Percentiles rank a stretch among this genome's conserved stretches.
Conservation (phyloP, 2,113 vertebrate species). For the Sinocyclocheilus anshuiensis region DNA sequence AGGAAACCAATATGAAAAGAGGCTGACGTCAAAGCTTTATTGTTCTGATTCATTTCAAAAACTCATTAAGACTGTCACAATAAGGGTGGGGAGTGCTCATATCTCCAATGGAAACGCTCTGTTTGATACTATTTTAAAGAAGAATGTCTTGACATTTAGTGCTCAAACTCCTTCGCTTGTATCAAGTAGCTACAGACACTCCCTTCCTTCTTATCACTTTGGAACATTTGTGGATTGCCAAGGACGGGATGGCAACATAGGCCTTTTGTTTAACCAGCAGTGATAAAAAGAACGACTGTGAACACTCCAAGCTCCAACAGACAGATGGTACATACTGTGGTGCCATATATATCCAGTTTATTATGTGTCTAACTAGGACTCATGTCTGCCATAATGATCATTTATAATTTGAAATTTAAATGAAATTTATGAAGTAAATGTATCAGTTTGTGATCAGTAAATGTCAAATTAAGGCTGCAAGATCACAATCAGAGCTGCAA, state of each 20-base stretch:
- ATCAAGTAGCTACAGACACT: slow-evolving; percentile 27
- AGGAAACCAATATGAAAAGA: not conserved
- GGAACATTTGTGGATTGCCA: slow-evolving; percentile 42
- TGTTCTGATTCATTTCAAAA: not conserved
- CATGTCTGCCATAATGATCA: not conserved
- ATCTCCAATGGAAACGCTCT: not conserved
- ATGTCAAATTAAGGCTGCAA: not conserved
- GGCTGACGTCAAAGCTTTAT: not conserved
- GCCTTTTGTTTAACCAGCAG: slow-evolving; percentile 41
- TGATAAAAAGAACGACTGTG: slow-evolving; percentile 41
- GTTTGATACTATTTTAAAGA: not conserved
- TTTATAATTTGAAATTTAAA: not conserved
- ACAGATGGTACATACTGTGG: not conserved
- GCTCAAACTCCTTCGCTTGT: slow-evolving; percentile 29
- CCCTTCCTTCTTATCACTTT: slow-evolving; percentile 27
- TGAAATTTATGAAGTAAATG: not conserved
- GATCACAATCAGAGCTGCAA: not conserved
- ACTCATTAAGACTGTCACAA: not conserved
- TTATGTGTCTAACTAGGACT: not conserved
- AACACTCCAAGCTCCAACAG: slow-evolving; percentile 5
- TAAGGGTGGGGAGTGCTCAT: not conserved
- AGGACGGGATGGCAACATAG: slow-evolving; percentile 36
- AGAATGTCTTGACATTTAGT: slow-evolving; percentile 39
- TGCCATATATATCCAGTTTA: not conserved
- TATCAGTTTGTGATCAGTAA: slow-evolving; percentile 4